Percentiles rank a stretch among this genome's conserved stretches.
Evolutionary conservation across 1,140 invertebrate genomes (phyloP).

Genomic region (Diorhabda sublineata): DNA sequence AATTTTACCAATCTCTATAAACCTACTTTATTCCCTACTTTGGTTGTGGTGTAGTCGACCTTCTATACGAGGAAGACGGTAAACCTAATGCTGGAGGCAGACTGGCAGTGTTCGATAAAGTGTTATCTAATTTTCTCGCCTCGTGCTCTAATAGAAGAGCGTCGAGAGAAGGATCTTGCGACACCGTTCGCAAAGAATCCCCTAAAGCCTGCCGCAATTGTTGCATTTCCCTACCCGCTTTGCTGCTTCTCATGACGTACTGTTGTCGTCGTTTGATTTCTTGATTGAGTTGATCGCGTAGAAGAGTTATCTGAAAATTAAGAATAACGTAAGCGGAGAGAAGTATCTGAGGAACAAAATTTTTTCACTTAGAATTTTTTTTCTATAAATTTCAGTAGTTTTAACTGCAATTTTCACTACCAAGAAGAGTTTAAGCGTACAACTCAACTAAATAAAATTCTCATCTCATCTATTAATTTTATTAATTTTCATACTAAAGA

Average conservation of each 20-base stretch:
- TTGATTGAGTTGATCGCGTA: constrained; percentile 78
- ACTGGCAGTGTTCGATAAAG: constrained; percentile 56
- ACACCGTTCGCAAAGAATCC: constrained; percentile 76
- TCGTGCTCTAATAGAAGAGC: constrained; percentile 80
- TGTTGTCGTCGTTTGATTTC: constrained; percentile 82
- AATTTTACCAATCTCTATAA: background rate
- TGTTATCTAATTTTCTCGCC: constrained; percentile 73
- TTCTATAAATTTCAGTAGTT: no score
- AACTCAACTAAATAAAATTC: no score
- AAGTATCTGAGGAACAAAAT: no score
- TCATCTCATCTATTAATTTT: no score
- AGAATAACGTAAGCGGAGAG: no score
- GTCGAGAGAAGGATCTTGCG: constrained; percentile 76
- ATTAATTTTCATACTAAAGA: no score
- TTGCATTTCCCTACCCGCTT: constrained; percentile 80
- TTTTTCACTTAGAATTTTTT: no score
- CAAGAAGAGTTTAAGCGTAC: no score
- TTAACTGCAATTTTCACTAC: no score
- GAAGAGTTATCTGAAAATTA: constrained; percentile 56
- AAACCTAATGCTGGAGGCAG: constrained; percentile 53
- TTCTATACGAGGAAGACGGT: constrained; percentile 44
- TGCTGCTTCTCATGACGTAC: constrained; percentile 75
- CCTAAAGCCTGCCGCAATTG: constrained; percentile 77
- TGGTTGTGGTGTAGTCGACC: constrained; percentile 48
- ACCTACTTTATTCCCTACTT: constrained; percentile 25